Base-by-base conservation (phyloP, 2,888 invertebrate species). In the Emmelina monodactyla region DNA sequence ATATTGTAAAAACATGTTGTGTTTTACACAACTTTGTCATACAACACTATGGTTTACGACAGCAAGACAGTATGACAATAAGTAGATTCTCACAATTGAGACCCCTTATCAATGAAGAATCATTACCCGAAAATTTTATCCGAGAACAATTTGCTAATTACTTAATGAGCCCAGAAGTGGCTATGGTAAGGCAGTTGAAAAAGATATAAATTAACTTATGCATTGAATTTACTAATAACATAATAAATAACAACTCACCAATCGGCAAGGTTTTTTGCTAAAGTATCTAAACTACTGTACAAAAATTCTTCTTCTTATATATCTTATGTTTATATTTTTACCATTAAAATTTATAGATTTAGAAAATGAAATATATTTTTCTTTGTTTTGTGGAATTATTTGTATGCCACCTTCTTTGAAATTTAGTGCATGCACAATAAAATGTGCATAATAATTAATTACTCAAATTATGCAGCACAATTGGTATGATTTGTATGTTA, bases 111-210 rank as follows among this genome's bases (percentile, higher is more conserved):
- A 43, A 43, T 44, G 42, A 41, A 42, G 41, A 40, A 44, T 39
- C 42, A 42, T 41, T 40, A 43, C 33, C 40, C 34, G 39, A 22
- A 38, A 44, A 41, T 42, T 42, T 45, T 44, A 45, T 47, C 40
- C 45, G 47, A 42, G 36, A 47, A 41, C 35, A 43, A 40, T 47
- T 47, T 19, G 19, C 19, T 19, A 19, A 19, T 19, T 19, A 19
- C 9, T 19, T 19, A 6, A 19, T 19, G 19, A 19, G 19, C 9
- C 19, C 19, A 5, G 19, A 6, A 19, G 19, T 5, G 9, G 9
- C 19, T 19, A 6, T 19, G 9, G 6, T 9, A 19, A 6, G 19
- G 19, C 19, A 19, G 19, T 19, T 19, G 9, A 19, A 19, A 19
- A 19, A 19, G 9, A 19, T 19, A 19, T 19, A 19, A 19, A 19